Evolutionary conservation across 2,888 invertebrate species (phyloP), one percentile per base, ranked within the genome.

Genomic region (Parnassius mnemosyne): DNA sequence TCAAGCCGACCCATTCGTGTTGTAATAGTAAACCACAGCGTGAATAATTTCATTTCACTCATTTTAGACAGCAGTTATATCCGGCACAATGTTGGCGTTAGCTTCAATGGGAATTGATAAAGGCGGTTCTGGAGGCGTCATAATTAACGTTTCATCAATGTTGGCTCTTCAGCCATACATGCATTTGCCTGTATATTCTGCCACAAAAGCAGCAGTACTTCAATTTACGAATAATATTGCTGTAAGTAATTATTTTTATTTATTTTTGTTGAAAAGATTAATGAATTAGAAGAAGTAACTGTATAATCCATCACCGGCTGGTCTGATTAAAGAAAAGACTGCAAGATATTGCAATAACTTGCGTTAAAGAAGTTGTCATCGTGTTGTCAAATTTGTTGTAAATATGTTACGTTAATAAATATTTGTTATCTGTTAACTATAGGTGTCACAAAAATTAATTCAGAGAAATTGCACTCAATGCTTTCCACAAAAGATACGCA

Each of bases 291-390:
- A 34, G 34, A 34, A 34, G 34, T 34, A 34, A 34, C 20, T 3
- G 20, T 20, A 20, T 20, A 88, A 90, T 60, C 80, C 84, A 11
- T 78, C 74, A 50, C 90, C 92, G 20, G 92, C 87, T 0, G 93
- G 93, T 78, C 74, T 92, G 51, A 92, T 93, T 51, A 86, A 76
- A 62, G 84, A 85, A 58, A 83, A 76, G 66, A 70, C 86, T 1
- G 53, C 76, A 74, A 44, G 83, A 87, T 53, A 68, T 80, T 46
- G 74, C 74, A 2, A 41, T 76, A 50, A 78, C 74, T 25, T 83
- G 85, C 61, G 53, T 82, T 20, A 79, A 80, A 0, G 82, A 88
- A 66, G 76, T 78, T 3, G 66, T 80, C 2, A 57, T 84, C 10
- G 72, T 49, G 65, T 69, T 42, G 84, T 76, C 75, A 71, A 66